Evolutionary conservation across 1,140 invertebrate species (phyloP).

Genomic region (Hycleus phaleratus): DNA sequence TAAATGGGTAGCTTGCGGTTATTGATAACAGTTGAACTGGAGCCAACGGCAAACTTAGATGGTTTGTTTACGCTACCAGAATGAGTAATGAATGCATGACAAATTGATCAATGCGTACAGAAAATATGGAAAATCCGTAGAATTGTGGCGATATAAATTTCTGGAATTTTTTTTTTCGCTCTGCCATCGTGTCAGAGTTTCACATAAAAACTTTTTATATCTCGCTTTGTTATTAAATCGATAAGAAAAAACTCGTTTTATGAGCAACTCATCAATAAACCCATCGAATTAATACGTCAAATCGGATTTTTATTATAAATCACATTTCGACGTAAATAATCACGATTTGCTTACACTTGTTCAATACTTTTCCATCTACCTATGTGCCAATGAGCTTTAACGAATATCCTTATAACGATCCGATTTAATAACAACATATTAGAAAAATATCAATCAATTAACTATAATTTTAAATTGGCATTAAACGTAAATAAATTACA

Average conservation of each 20-base stretch:
- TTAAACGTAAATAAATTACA: no score
- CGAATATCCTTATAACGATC: no score
- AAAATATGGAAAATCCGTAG: slow-evolving; percentile 25
- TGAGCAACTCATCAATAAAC: slow-evolving; percentile 13
- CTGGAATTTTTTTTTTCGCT: slow-evolving; percentile 7
- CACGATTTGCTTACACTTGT: background rate
- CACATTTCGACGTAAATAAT: slow-evolving; percentile 13
- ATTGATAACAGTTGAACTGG: slow-evolving; percentile 27
- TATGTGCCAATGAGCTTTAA: no score
- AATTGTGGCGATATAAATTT: slow-evolving; percentile 17
- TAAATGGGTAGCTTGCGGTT: slow-evolving; percentile 28
- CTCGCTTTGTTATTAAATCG: slow-evolving; percentile 14
- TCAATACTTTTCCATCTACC: no score
- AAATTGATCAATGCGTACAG: slow-evolving; percentile 26
- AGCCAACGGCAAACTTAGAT: slow-evolving; percentile 28
- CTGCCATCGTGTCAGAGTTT: slow-evolving; percentile 6
- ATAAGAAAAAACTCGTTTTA: slow-evolving; percentile 15
- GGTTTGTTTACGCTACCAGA: slow-evolving; percentile 28
- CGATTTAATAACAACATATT: no score
- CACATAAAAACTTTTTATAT: slow-evolving; percentile 16
- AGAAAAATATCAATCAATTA: no score
- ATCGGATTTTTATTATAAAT: slow-evolving; percentile 16
- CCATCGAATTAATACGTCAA: slow-evolving; percentile 14
- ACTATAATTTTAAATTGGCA: no score
- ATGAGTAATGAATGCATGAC: slow-evolving; percentile 32